These are phyloP conservation scores for Erpetoichthys calabaricus DNA, from an alignment of 2,797 vertebrate species.

Conservation along the genomic window DNA sequence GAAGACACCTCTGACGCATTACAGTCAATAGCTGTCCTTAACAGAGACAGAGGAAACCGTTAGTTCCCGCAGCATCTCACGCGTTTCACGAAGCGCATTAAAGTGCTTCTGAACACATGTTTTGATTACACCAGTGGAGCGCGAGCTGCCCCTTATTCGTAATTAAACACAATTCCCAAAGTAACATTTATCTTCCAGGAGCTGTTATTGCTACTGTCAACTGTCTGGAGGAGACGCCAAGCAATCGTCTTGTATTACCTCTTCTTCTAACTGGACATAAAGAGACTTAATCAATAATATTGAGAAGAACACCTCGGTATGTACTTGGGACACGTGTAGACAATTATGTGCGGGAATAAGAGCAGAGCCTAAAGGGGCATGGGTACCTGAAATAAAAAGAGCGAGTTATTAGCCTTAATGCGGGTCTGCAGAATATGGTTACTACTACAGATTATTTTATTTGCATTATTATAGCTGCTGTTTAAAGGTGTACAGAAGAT, in stretches of 20 bases:
- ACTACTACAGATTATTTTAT: no score
- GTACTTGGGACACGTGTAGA: conserved; percentile 14
- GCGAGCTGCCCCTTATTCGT: conserved; percentile 50
- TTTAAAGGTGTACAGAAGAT: no score
- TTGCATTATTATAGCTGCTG: no score
- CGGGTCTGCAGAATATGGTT: no score
- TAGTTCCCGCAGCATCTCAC: no score
- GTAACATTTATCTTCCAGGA: conserved; percentile 68
- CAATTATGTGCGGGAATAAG: no score
- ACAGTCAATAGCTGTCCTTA: no score
- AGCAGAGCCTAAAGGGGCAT: no score
- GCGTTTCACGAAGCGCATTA: conserved; percentile 8
- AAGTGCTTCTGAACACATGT: conserved; percentile 34
- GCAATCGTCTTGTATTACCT: conserved; percentile 49
- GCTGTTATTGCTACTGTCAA: conserved; percentile 59
- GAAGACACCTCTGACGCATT: no score
- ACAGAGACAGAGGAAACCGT: no score
- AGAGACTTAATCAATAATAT: conserved; percentile 69
- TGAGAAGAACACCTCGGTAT: conserved; percentile 58
- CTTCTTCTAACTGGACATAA: conserved; percentile 45
- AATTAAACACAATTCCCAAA: conserved; percentile 74
- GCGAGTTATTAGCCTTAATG: no score
- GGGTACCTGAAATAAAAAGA: no score
- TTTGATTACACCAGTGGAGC: conserved; percentile 41
- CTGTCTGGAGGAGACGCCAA: conserved; percentile 51